phyloP scores from a whole-genome alignment of 2,113 vertebrate species.

The Cygnus atratus region DNA sequence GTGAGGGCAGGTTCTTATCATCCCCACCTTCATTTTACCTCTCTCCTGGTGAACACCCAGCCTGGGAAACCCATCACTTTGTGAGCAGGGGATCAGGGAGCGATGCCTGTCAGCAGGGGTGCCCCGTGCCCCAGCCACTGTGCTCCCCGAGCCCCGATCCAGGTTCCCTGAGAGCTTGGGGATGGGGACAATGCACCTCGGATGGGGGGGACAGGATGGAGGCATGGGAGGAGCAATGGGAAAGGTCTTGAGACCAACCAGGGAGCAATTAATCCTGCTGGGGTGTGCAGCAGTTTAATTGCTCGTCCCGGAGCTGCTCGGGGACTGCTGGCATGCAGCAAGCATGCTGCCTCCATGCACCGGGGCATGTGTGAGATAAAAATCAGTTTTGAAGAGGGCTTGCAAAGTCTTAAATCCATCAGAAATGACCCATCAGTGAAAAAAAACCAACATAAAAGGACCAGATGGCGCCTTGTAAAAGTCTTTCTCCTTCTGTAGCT shows the following conservation, averaged over 20 bases:
- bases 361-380: background rate
- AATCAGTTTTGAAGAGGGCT: background rate
- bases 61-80: background rate
- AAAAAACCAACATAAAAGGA: background rate
- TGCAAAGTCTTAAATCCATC: background rate
- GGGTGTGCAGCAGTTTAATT: background rate
- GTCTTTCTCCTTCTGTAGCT: background rate
- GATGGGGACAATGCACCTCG: background rate
- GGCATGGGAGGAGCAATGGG: background rate
- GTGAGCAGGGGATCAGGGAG: background rate
- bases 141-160: rapidly evolving
- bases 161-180: rapidly evolving
- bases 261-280: background rate
- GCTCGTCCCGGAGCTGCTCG: background rate
- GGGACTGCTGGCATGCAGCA: background rate
- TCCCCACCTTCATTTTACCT: background rate
- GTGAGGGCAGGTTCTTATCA: background rate
- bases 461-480: background rate
- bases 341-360: background rate
- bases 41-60: background rate
- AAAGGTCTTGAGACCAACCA: background rate
- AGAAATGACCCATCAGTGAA: background rate
- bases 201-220: background rate
- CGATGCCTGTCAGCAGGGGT: background rate
- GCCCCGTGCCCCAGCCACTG: too few relatives aligned